phyloP scores from a whole-genome alignment of 2,888 invertebrate genomes.

The Drosophila flavopinicola region DNA sequence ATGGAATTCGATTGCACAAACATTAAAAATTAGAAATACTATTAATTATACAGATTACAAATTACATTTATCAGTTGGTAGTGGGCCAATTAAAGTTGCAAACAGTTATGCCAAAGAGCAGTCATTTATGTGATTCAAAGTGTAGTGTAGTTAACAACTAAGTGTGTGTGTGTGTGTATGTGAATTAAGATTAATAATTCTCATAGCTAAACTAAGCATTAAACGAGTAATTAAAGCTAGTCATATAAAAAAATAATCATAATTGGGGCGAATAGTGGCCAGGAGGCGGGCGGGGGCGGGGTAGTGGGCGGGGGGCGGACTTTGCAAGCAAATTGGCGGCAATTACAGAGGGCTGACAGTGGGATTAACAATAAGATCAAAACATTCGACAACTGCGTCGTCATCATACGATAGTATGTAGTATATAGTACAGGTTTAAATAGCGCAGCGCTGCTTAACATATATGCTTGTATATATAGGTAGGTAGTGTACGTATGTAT shows the following conservation, averaged over 20 bases:
- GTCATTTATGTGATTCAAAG: slow-evolving; percentile 34
- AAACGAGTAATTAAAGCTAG: slow-evolving; percentile 64
- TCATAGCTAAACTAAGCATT: slow-evolving; percentile 73
- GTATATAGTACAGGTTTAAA: slow-evolving; percentile 69
- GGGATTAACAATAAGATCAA: slow-evolving; percentile 53
- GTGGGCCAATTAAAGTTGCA: slow-evolving; percentile 46
- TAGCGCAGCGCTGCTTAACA: slow-evolving; percentile 52
- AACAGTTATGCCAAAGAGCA: slow-evolving; percentile 39
- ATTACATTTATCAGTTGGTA: slow-evolving; percentile 20
- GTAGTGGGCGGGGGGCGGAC: slow-evolving; percentile 4
- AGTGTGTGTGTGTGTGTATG: slow-evolving; percentile 23
- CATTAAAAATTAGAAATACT: slow-evolving; percentile 38
- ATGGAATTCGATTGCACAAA: slow-evolving; percentile 28
- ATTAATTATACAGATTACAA: slow-evolving; percentile 17
- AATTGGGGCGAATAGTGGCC: slow-evolving; percentile 30
- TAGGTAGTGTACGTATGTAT: slow-evolving; percentile 18
- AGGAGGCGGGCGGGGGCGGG: neutral
- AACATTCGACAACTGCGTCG: slow-evolving; percentile 49
- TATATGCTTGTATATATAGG: slow-evolving; percentile 16
- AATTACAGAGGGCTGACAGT: slow-evolving; percentile 60
- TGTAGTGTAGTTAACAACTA: slow-evolving; percentile 41
- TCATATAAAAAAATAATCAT: slow-evolving; percentile 65
- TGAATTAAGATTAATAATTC: slow-evolving; percentile 71
- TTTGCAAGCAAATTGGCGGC: slow-evolving; percentile 75
- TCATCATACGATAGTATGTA: slow-evolving; percentile 55